Evolutionary conservation across 1,140 invertebrate genomes (phyloP).

Genomic region (Tribolium castaneum): DNA sequence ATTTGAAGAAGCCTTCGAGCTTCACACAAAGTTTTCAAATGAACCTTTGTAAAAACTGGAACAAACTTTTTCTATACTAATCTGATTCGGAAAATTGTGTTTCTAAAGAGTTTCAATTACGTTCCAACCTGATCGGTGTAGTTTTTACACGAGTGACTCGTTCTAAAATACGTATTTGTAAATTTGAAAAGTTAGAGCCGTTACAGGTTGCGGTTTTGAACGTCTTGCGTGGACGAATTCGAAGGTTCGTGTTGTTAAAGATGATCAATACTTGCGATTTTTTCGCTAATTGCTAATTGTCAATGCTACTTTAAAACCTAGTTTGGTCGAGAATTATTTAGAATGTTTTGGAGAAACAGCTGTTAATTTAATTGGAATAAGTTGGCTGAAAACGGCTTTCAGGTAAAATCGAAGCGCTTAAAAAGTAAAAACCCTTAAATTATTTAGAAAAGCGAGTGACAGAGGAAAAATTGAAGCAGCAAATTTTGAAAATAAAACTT

Average conservation of each 20-base stretch:
- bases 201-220: neutral
- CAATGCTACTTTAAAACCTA: neutral
- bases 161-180: neutral
- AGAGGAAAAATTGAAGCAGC: neutral
- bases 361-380: neutral
- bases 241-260: constrained; percentile 21
- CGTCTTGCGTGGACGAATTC: neutral
- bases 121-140: neutral
- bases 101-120: constrained; percentile 15
- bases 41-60: constrained; percentile 1
- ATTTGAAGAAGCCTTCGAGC: neutral
- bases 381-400: neutral
- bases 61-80: constrained; percentile 11
- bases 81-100: neutral
- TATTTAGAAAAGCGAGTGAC: neutral
- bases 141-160: neutral
- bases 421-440: neutral
- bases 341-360: neutral
- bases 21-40: constrained; percentile 1
- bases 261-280: neutral
- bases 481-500: neutral
- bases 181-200: constrained; percentile 4
- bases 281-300: neutral
- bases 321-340: neutral
- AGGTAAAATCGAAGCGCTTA: neutral